A percentile compares a stretch with the other conserved stretches of the same genome.
Conservation (phyloP, 2,113 vertebrate species). For the Phrynosoma blainvillii region DNA sequence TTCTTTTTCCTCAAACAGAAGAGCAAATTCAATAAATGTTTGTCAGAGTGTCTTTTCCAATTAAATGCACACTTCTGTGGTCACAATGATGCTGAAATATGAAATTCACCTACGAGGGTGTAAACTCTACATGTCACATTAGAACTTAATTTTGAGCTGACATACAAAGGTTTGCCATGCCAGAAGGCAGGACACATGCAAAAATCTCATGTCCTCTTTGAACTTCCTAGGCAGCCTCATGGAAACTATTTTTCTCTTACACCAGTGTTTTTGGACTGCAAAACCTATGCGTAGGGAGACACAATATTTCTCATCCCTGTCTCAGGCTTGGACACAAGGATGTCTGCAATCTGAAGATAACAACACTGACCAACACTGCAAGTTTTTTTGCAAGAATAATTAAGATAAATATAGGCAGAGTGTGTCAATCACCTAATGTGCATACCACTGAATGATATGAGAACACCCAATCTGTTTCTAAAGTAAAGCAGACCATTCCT, state of each 20-base stretch:
- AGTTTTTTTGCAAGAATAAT: neutral
- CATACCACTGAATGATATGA: neutral
- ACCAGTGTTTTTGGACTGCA: too few relatives aligned
- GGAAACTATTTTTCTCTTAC: neutral
- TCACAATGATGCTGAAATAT: neutral
- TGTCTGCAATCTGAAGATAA: neutral
- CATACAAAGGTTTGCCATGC: neutral
- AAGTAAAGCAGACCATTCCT: neutral
- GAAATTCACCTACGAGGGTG: neutral
- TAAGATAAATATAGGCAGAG: neutral
- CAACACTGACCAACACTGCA: neutral
- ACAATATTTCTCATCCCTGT: too few relatives aligned
- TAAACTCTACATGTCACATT: neutral
- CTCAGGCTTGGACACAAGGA: neutral
- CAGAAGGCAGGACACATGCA: neutral
- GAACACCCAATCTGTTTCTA: neutral
- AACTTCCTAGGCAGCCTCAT: slow-evolving; percentile 11
- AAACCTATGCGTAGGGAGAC: too few relatives aligned
- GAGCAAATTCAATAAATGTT: slow-evolving; percentile 73
- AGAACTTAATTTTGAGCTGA: neutral
- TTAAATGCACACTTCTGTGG: slow-evolving; percentile 12
- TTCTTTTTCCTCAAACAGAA: slow-evolving; percentile 73
- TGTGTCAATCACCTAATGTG: neutral
- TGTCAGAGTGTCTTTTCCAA: slow-evolving; percentile 48
- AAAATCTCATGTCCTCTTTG: neutral